Base-by-base conservation (phyloP, 1,140 invertebrate species). In the Trypoxylus dichotomus region DNA sequence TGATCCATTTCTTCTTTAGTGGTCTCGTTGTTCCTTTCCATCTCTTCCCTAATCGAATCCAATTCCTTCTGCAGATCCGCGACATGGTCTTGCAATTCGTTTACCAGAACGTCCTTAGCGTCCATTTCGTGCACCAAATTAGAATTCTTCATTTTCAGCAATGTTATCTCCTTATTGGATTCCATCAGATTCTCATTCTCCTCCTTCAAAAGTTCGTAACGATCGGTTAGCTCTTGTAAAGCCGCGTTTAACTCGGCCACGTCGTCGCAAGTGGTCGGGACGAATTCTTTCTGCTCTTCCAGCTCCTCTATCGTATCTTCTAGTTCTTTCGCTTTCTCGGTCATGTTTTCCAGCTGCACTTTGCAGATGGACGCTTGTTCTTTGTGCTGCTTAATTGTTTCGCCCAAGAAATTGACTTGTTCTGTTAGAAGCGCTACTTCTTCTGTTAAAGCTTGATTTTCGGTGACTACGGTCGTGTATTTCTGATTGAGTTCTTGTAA, bases 141-240 rank as follows among this genome's bases (percentile, higher is more conserved):
- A 7, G 71, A n/a, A 41, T 29, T 73, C n/a, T 73, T 42, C 71
- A 13, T 73, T 25, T 73, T 73, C 27, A 73, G 27, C 71, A 73
- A 2, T 2, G 8, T n/a, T 13, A 73, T 27, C 7, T 73, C 71
- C 8, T 73, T 63, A 13, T 63, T 63, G 13, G 21, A 15, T 5
- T 63, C 60, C 8, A 63, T 2, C 13, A 63, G 21, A 21, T 11
- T 21, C 2, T 63, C 60, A 19, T 63, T 10, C 19, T 63, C 60
- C 21, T 63, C 21, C 3, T 63, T 63, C 21, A 63, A 19, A 15
- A 27, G 21, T 1, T 63, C 60, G 21, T 24, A 63, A 3, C 11
- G 19, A 3, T 19, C 21, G 8, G 13, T 10, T 1, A 63, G 60
- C 24, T 63, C 21, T 3, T 25, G 60, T 27, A 63, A 19, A 21